A percentile compares a stretch with the other conserved stretches of the same genome.
Conservation (phyloP, 2,797 vertebrate genomes). For the Sternarchorhynchus goeldii region DNA sequence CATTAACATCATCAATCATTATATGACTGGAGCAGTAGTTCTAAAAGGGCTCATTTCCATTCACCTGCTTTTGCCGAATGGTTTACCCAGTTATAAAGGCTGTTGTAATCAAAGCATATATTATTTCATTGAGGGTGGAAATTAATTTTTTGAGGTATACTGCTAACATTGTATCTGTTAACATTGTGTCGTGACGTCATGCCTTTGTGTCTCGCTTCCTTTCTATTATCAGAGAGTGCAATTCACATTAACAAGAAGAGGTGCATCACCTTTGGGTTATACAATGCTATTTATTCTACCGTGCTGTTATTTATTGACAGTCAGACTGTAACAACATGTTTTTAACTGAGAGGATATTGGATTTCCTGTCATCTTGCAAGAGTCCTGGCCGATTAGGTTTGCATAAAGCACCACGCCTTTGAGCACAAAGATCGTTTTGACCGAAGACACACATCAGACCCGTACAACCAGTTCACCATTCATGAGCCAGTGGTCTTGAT, state of each 20-base stretch:
- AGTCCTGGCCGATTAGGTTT: background rate
- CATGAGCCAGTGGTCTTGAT: too few relatives aligned
- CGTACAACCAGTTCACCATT: too few relatives aligned
- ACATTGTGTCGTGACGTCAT: slow-evolving; percentile 9
- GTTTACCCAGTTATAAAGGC: background rate
- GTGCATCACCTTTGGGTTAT: slow-evolving; percentile 13
- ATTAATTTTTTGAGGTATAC: background rate
- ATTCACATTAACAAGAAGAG: slow-evolving; percentile 31
- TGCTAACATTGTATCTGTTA: background rate
- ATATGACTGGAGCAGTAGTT: too few relatives aligned
- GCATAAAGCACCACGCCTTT: background rate
- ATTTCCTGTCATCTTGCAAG: slow-evolving; percentile 6
- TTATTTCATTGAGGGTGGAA: slow-evolving; percentile 4
- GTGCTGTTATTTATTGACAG: slow-evolving; percentile 21
- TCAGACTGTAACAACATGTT: slow-evolving; percentile 22
- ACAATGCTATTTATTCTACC: slow-evolving; percentile 14
- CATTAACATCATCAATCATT: too few relatives aligned
- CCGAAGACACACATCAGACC: background rate
- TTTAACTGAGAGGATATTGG: slow-evolving; percentile 39
- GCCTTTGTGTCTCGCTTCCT: slow-evolving; percentile 40
- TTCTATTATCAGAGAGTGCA: slow-evolving; percentile 19
- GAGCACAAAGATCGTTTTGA: background rate
- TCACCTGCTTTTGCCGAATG: background rate
- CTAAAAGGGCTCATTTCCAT: background rate
- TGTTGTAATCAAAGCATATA: slow-evolving; percentile 1